Base-by-base conservation (phyloP, 1,140 invertebrate genomes). In the Cepaea nemoralis region DNA sequence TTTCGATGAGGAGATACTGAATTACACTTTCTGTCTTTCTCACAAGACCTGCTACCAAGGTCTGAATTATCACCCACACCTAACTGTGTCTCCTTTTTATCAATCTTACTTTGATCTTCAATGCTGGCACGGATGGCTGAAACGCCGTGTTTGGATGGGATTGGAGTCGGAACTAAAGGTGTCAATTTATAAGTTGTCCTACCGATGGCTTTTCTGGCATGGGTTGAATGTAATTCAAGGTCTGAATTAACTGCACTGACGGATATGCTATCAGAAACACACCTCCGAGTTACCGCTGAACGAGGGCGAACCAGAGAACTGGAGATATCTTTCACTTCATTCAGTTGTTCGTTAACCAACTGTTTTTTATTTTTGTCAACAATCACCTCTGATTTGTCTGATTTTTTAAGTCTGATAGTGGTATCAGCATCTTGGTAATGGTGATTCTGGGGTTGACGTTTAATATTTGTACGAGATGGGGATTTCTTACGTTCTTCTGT, bases 291-390 rank as follows among this genome's bases (percentile, higher is more conserved):
- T 10, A 27, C 33, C 16, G 31, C n/a, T 14, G 55, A 67, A 22
- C 69, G 40, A 50, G 59, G 66, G 12, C 69, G 78, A 6, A 71
- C 0, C 22, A 79, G 70, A 19, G 69, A 27, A 55, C 78, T 73
- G 6, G 78, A 39, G 10, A 31, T 55, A 33, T 78, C 77, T 45
- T 69, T 67, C 66, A 78, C 59, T 69, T 78, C 77, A 69, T 67
- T 78, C 33, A 78, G 42, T 69, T 78, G 77, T 78, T 78, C 77
- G 35, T 78, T 78, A 6, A 19, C 66, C 33, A 78, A 42, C 42
- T 78, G 77, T 35, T 78, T 78, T 63, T 67, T 78, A 48, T 48
- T 78, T 78, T 78, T 78, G 42, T 78, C 77, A 77, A 59, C 55
- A 78, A 78, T 78, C 3, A 77, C 77, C 40, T 79, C 77, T 22